Evolutionary conservation across 2,888 invertebrate species (phyloP).

Genomic region (Silvanus unidentatus): DNA sequence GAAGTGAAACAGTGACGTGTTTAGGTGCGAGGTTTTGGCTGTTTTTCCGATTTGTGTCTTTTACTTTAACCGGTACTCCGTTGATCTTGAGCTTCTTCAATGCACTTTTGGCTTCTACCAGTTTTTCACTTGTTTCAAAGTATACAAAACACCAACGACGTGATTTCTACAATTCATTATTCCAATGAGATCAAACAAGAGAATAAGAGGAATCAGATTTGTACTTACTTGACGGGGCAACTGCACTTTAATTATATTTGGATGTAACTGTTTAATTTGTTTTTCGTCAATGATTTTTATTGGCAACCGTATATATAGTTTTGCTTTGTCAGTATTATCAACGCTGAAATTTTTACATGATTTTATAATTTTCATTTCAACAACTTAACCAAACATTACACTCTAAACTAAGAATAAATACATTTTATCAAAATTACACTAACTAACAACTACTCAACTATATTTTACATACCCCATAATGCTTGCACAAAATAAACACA

Average conservation of each 20-base stretch:
- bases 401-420: no score
- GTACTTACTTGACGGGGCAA: slow-evolving; percentile 36
- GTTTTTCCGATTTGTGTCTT: no score
- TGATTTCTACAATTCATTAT: slow-evolving; percentile 27
- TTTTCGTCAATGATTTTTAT: slow-evolving; percentile 32
- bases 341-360: slow-evolving; percentile 16
- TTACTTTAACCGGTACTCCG: slow-evolving; percentile 22
- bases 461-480: no score
- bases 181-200: no score
- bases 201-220: no score
- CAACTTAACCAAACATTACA: no score
- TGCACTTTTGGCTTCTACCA: slow-evolving; percentile 19
- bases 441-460: no score
- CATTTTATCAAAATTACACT: no score
- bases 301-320: slow-evolving; percentile 36
- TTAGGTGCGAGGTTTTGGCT: no score
- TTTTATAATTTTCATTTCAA: no score
- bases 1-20: no score
- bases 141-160: slow-evolving; percentile 33
- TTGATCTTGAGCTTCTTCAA: slow-evolving; percentile 28
- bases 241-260: slow-evolving; percentile 32
- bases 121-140: slow-evolving; percentile 24
- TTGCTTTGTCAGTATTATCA: slow-evolving; percentile 21
- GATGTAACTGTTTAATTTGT: slow-evolving; percentile 35
- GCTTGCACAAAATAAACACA: no score